Evolutionary conservation across 2,113 vertebrate genomes (phyloP).

Genomic region (Lethenteron reissneri): DNA sequence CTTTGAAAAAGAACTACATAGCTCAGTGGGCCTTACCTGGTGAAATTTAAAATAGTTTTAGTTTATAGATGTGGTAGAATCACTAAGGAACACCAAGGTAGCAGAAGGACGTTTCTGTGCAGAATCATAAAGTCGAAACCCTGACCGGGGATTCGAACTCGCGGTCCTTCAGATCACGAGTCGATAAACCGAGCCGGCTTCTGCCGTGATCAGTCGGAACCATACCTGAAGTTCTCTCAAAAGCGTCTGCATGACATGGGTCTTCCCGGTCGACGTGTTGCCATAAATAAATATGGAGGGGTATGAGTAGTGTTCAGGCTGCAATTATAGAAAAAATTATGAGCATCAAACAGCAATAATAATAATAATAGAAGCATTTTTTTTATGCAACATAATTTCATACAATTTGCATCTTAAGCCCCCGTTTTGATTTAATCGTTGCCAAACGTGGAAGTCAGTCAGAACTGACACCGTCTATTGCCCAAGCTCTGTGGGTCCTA

Average conservation of each 20-base stretch:
- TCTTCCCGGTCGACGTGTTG: conserved; percentile 73
- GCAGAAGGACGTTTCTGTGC: background rate
- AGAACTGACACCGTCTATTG: too few species aligned
- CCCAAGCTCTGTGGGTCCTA: too few species aligned
- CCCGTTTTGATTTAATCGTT: too few species aligned
- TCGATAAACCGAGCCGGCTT: background rate
- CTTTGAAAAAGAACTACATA: too few species aligned
- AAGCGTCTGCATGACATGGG: conserved; percentile 49
- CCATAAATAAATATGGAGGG: conserved; percentile 81
- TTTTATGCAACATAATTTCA: background rate
- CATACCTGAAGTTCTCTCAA: conserved; percentile 61
- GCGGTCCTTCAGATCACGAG: background rate
- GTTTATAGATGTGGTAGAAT: background rate
- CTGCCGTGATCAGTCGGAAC: background rate
- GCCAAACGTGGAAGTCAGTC: too few species aligned
- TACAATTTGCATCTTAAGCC: too few species aligned
- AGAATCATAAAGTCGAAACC: background rate
- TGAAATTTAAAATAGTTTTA: background rate
- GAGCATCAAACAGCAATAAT: background rate
- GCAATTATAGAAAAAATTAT: conserved; percentile 8
- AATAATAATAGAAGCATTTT: background rate
- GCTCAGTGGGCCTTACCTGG: too few species aligned
- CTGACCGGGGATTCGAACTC: background rate
- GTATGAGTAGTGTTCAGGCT: conserved; percentile 65
- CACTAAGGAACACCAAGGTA: background rate